Evolutionary conservation across 2,888 invertebrate genomes (phyloP).

Genomic region (Rotaria macrura): DNA sequence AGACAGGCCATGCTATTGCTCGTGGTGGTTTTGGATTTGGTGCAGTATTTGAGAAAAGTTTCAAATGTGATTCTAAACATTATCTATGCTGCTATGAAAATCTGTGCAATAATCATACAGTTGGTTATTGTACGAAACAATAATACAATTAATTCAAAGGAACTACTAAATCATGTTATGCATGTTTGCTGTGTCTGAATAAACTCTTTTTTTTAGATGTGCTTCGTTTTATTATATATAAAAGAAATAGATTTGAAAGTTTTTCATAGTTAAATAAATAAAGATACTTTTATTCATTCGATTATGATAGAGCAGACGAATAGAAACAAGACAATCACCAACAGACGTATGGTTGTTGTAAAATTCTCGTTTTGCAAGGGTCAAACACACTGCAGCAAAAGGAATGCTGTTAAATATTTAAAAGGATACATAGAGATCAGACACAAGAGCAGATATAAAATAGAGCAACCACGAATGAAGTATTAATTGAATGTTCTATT

Average conservation of each 20-base stretch:
- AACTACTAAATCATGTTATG: not conserved
- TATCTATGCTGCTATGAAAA: constrained; percentile 6
- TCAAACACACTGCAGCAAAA: too few species aligned
- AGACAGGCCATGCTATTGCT: not conserved
- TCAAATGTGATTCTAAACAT: constrained; percentile 1
- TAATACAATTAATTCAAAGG: not conserved
- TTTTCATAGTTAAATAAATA: too few species aligned
- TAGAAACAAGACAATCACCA: too few species aligned
- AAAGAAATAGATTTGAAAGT: not conserved
- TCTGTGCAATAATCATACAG: not conserved
- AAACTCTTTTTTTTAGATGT: not conserved
- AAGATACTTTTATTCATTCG: too few species aligned
- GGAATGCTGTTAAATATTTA: too few species aligned
- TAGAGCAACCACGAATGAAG: too few species aligned
- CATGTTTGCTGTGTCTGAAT: not conserved
- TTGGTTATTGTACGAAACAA: not conserved
- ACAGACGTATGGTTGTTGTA: too few species aligned
- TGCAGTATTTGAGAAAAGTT: not conserved
- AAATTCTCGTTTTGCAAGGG: too few species aligned
- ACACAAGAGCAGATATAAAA: too few species aligned
- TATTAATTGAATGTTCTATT: too few species aligned
- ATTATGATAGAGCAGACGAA: too few species aligned
- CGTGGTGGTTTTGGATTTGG: constrained; percentile 21
- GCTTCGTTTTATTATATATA: not conserved
- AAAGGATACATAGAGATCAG: too few species aligned